Conservation (phyloP, 1,140 invertebrate genomes). For the Hydropsyche tenuis region DNA sequence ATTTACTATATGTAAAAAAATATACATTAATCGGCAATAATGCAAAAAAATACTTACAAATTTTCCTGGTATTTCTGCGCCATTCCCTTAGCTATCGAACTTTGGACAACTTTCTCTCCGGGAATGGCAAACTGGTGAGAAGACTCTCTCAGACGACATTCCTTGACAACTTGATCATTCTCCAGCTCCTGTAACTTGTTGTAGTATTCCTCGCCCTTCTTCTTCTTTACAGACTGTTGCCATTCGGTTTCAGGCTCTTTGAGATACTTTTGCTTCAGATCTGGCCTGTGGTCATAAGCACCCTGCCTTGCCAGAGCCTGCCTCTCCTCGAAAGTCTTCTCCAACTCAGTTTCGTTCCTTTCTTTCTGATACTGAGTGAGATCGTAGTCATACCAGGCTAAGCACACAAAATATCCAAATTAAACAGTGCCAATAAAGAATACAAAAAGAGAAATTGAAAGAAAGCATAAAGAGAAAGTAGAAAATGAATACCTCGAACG, state of each 20-base stretch:
- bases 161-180: slow-evolving; percentile 83
- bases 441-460: slow-evolving; percentile 4
- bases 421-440: slow-evolving; percentile 8
- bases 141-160: slow-evolving; percentile 75
- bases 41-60: slow-evolving; percentile 69
- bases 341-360: slow-evolving; percentile 82
- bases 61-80: slow-evolving; percentile 83
- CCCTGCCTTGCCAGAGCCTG: slow-evolving; percentile 70
- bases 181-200: slow-evolving; percentile 82
- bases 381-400: slow-evolving; percentile 93
- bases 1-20: slow-evolving; percentile 9
- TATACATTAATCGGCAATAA: slow-evolving; percentile 11
- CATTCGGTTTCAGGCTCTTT: slow-evolving; percentile 82
- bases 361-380: slow-evolving; percentile 84
- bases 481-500: slow-evolving; percentile 29
- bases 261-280: slow-evolving; percentile 71
- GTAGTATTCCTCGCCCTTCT: slow-evolving; percentile 86
- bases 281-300: slow-evolving; percentile 66
- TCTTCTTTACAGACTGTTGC: slow-evolving; percentile 81
- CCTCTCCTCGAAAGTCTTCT: slow-evolving; percentile 86
- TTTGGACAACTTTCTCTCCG: slow-evolving; percentile 78
- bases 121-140: slow-evolving; percentile 85
- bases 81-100: slow-evolving; percentile 83
- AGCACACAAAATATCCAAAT: slow-evolving; percentile 54
- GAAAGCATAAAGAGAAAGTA: neutral